phyloP scores from a whole-genome alignment of 1,140 invertebrate species.

The Sesamia nonagrioides region DNA sequence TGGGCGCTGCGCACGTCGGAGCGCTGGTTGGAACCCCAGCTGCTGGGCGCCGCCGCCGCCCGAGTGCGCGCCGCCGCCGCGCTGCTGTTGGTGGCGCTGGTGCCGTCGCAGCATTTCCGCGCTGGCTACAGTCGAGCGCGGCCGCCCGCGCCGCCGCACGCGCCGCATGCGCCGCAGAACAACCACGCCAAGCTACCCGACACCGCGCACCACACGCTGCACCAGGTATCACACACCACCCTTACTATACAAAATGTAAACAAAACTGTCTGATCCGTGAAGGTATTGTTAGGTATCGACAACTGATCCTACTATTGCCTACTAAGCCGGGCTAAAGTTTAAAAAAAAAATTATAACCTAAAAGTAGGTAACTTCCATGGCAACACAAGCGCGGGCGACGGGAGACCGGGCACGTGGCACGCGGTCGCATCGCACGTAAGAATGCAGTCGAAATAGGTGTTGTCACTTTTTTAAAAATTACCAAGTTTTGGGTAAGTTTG shows the following conservation, averaged over 20 bases:
- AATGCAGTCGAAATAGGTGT: too few relatives aligned
- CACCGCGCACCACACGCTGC: conserved; percentile 93
- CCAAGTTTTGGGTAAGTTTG: too few relatives aligned
- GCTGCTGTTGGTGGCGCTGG: conserved; percentile 94
- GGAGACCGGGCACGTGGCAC: too few relatives aligned
- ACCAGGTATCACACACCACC: conserved; percentile 88
- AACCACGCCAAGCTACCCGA: conserved; percentile 82
- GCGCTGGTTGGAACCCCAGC: conserved; percentile 96
- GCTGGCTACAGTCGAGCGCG: conserved; percentile 90
- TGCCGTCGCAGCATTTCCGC: conserved; percentile 95
- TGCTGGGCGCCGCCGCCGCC: conserved; percentile 95
- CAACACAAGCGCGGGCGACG: too few relatives aligned
- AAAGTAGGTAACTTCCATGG: too few relatives aligned
- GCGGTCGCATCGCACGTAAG: too few relatives aligned
- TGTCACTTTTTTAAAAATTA: too few relatives aligned
- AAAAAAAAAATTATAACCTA: too few relatives aligned
- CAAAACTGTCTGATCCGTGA: too few relatives aligned
- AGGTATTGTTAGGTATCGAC: too few relatives aligned
- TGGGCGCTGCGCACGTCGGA: conserved; percentile 96
- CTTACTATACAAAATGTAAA: background rate
- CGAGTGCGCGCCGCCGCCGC: conserved; percentile 95
- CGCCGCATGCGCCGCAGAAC: conserved; percentile 64
- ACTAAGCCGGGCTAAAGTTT: too few relatives aligned
- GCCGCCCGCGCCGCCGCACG: conserved; percentile 74
- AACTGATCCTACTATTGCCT: too few relatives aligned